These are phyloP conservation scores for Callorhinus ursinus DNA, from an alignment of 2,113 vertebrate genomes.

Conservation along the genomic window DNA sequence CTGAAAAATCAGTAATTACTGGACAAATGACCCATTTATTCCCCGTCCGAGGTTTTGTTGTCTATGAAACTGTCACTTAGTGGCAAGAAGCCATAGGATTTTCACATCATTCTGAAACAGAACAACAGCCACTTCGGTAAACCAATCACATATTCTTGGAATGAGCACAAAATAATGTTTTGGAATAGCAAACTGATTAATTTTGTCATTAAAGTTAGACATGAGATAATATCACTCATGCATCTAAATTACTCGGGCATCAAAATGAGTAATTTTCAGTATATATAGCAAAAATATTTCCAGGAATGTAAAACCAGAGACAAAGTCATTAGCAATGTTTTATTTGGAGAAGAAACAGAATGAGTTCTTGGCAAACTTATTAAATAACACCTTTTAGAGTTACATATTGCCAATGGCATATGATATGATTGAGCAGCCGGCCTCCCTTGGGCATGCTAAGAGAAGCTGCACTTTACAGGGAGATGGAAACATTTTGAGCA, in stretches of 20 bases:
- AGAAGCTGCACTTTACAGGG: background rate
- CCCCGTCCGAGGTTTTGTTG: background rate
- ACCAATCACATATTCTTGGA: background rate
- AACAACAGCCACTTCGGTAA: background rate
- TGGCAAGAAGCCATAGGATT: background rate
- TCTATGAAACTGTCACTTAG: background rate
- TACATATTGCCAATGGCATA: background rate
- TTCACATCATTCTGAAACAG: background rate
- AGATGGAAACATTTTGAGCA: background rate
- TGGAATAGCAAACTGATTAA: background rate
- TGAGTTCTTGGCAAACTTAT: background rate
- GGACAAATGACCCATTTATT: background rate
- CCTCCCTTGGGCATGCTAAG: background rate
- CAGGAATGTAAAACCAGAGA: background rate
- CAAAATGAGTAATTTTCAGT: constrained; percentile 42
- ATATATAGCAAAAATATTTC: constrained; percentile 5
- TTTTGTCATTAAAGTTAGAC: constrained; percentile 44
- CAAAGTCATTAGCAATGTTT: background rate
- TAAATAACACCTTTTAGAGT: background rate
- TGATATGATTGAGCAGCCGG: background rate
- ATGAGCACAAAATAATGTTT: constrained; percentile 2
- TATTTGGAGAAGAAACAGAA: background rate
- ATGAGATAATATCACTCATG: background rate
- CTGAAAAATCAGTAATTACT: background rate
- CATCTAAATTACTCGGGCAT: background rate